Conservation (phyloP, 2,888 invertebrate genomes). For the Brachynemurus nebulosus region DNA sequence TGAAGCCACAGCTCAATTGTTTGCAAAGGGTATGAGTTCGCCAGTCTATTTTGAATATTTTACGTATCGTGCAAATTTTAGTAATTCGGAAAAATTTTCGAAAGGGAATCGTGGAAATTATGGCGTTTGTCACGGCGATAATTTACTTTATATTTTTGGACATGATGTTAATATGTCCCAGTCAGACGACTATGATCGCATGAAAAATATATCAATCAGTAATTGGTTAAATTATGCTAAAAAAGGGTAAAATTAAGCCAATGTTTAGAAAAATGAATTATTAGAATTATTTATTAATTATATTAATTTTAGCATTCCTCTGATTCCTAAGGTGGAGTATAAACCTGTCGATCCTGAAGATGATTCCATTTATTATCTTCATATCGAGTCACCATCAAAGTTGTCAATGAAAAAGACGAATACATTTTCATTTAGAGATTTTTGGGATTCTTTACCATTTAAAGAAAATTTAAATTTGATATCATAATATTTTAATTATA, state of each 20-base stretch:
- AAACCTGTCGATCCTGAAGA: no score
- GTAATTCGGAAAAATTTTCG: slow-evolving; percentile 28
- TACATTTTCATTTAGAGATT: neutral
- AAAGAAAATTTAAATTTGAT: no score
- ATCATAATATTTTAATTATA: no score
- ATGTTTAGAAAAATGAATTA: neutral
- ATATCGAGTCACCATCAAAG: neutral
- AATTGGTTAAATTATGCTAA: slow-evolving; percentile 37
- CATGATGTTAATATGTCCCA: slow-evolving; percentile 22
- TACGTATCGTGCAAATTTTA: slow-evolving; percentile 24
- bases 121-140: slow-evolving; percentile 39
- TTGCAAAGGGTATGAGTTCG: slow-evolving; percentile 36
- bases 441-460: no score
- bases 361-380: neutral
- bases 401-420: neutral
- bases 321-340: no score
- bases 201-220: slow-evolving; percentile 35
- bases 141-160: slow-evolving; percentile 33
- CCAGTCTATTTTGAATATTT: slow-evolving; percentile 47
- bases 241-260: slow-evolving; percentile 42
- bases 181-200: slow-evolving; percentile 31
- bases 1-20: slow-evolving; percentile 39
- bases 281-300: neutral
- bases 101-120: slow-evolving; percentile 23
- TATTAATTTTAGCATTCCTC: no score